phyloP scores from a whole-genome alignment of 2,888 invertebrate genomes.

The Aquatica leii region DNA sequence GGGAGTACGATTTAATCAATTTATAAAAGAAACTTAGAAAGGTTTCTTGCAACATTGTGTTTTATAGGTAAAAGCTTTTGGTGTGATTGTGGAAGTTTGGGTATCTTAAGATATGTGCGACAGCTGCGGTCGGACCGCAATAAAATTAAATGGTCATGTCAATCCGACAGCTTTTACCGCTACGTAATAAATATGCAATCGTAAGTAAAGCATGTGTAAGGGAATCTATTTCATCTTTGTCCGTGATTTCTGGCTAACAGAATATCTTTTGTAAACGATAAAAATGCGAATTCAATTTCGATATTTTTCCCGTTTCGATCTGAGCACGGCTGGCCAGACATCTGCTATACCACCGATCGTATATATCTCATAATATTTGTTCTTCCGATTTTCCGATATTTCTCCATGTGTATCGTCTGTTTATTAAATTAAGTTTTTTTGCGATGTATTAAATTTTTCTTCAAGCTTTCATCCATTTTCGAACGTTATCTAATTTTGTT shows the following conservation, averaged over 20 bases:
- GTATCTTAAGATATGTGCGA: slow-evolving; percentile 22
- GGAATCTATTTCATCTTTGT: neutral
- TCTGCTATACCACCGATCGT: slow-evolving; percentile 27
- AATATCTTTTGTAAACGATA: slow-evolving; percentile 31
- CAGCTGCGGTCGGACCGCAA: slow-evolving; percentile 33
- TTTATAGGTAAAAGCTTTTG: slow-evolving; percentile 12
- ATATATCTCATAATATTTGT: slow-evolving; percentile 31
- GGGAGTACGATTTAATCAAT: neutral
- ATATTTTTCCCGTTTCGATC: slow-evolving; percentile 16
- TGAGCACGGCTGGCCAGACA: slow-evolving; percentile 26
- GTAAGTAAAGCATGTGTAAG: slow-evolving; percentile 9
- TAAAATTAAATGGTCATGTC: slow-evolving; percentile 33
- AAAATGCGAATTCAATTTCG: slow-evolving; percentile 36
- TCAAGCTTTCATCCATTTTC: slow-evolving; percentile 13
- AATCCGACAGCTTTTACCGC: slow-evolving; percentile 21
- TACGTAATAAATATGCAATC: slow-evolving; percentile 21
- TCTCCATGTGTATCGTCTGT: slow-evolving; percentile 33
- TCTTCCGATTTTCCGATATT: slow-evolving; percentile 30
- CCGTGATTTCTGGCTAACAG: slow-evolving; percentile 26
- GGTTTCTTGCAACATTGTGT: neutral
- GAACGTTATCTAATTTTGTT: too few relatives aligned
- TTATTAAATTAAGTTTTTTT: slow-evolving; percentile 34
- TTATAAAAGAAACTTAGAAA: neutral
- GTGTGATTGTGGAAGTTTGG: slow-evolving; percentile 14
- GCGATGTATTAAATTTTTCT: slow-evolving; percentile 27